These are phyloP conservation scores for Hydrotaea cyrtoneurina DNA, from an alignment of 2,888 invertebrate species.

Conservation along the genomic window DNA sequence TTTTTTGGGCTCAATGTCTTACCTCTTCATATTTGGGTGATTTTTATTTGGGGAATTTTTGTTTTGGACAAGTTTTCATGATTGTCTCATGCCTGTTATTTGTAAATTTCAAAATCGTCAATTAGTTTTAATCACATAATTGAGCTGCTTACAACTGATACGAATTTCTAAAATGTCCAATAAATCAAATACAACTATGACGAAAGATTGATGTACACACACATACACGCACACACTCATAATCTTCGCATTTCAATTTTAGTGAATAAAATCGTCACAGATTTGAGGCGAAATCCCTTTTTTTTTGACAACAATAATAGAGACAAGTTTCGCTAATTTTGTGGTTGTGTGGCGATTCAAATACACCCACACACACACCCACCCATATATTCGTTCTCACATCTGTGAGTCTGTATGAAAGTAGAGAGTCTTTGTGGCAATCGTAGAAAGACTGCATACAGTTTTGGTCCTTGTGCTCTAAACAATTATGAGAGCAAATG, in stretches of 20 bases:
- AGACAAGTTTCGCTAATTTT: conserved; percentile 51
- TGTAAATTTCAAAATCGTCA: neutral
- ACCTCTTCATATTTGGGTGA: too few relatives aligned
- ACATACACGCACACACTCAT: neutral
- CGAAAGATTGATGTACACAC: neutral
- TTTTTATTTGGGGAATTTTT: too few relatives aligned
- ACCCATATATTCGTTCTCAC: too few relatives aligned
- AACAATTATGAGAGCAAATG: conserved; percentile 35
- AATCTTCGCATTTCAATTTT: conserved; percentile 2
- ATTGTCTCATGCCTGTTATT: too few relatives aligned
- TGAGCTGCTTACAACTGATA: conserved; percentile 6
- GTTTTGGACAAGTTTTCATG: too few relatives aligned
- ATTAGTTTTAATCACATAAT: neutral
- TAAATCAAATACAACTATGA: neutral
- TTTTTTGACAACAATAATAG: conserved; percentile 33
- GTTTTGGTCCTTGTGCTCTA: conserved; percentile 16
- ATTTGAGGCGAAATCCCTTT: conserved; percentile 34
- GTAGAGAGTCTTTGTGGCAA: neutral
- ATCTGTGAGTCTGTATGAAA: neutral
- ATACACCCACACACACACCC: neutral
- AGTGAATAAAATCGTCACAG: conserved; percentile 32
- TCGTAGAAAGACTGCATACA: neutral
- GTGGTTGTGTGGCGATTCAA: conserved; percentile 22
- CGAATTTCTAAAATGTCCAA: conserved; percentile 25
- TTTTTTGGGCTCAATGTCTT: too few relatives aligned